Evolutionary conservation across 1,140 invertebrate species (phyloP).

Genomic region (Araneus ventricosus): DNA sequence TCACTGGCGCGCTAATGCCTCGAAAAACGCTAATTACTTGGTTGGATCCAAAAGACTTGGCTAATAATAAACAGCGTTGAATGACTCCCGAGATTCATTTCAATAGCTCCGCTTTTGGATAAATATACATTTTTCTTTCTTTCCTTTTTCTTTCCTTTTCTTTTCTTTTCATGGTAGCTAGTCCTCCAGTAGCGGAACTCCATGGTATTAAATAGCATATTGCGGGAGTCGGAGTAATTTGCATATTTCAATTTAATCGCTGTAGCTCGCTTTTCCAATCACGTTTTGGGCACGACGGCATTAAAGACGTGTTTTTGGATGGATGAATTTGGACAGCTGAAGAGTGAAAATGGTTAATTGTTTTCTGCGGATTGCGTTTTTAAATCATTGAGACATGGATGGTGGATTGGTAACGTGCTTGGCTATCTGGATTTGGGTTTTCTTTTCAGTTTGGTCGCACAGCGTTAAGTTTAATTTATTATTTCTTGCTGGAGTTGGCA

Average conservation of each 20-base stretch:
- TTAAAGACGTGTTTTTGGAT: neutral
- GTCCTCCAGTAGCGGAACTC: neutral
- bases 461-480: too few species aligned
- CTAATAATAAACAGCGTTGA: conserved; percentile 51
- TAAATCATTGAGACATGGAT: neutral
- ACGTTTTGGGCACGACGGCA: neutral
- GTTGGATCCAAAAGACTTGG: neutral
- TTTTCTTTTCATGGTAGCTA: neutral
- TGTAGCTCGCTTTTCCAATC: conserved; percentile 9
- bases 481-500: too few species aligned
- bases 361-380: neutral
- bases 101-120: conserved; percentile 19
- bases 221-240: conserved; percentile 9
- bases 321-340: neutral
- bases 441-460: too few species aligned
- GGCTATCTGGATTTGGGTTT: neutral
- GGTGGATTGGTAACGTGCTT: neutral
- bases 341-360: neutral
- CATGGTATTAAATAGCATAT: conserved; percentile 47
- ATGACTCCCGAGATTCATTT: conserved; percentile 32
- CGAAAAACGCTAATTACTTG: conserved; percentile 65
- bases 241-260: conserved; percentile 54
- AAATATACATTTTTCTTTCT: conserved; percentile 40
- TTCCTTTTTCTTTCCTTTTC: conserved; percentile 2
- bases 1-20: conserved; percentile 59